Base-by-base conservation (phyloP, 2,888 invertebrate genomes). In the Lymantria monacha region DNA sequence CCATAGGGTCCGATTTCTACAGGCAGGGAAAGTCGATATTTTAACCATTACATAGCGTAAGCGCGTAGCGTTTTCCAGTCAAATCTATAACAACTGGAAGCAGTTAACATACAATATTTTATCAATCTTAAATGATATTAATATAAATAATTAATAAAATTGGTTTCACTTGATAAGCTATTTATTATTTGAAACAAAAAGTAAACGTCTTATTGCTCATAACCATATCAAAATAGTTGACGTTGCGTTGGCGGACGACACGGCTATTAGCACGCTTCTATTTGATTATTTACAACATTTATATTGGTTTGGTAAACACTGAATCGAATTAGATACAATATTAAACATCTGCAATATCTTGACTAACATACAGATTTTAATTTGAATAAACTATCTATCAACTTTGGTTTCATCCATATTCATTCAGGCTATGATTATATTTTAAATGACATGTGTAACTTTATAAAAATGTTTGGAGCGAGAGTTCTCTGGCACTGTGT, bases 251-350 rank as follows among this genome's bases (percentile, higher is more conserved):
- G 63, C 56, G 48, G 51, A 56, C 57, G 67, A 59, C 58, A 48
- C 50, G 59, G 63, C 51, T 51, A 62, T 63, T 61, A 66, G 63
- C 67, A 67, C 61, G 68, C 69, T 70, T 72, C 66, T 69, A 66
- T 69, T 64, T 57, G 38, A 69, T 68, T 65, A 71, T 71, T 71
- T 72, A 66, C 69, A 66, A 69, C 73, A 66, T 33, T 33, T 41
- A 46, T 50, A 42, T 46, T 12, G 62, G 51, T 65, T 55, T 54
- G 61, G 69, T 64, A 72, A 65, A 57, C 57, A 59, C 63, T 66
- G 63, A 62, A 63, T 64, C 69, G 64, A 76, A 72, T 74, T 65
- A 70, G 61, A 57, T 54, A 61, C 56, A 60, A 56, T 50, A 59
- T 74, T 74, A 38, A 11, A n/a, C 12, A 3, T 38, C 65, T 66